phyloP scores from a whole-genome alignment of 1,140 invertebrate species.

The Lordiphosa collinella region DNA sequence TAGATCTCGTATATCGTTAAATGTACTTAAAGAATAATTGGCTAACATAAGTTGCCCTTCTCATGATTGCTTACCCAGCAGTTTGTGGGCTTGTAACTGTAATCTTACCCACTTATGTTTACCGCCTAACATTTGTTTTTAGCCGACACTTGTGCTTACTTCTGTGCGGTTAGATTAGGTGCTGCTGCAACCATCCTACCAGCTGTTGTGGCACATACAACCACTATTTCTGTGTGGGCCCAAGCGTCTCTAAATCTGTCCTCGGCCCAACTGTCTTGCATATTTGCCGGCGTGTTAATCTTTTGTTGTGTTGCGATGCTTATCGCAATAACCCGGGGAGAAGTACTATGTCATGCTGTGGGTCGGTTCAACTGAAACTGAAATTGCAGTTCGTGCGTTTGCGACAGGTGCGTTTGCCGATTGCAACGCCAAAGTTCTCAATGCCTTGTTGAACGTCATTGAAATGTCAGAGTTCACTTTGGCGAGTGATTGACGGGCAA shows the following conservation, averaged over 20 bases:
- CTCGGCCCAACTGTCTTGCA: conserved; percentile 1
- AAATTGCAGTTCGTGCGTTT: conserved; percentile 15
- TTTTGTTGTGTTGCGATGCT: conserved; percentile 61
- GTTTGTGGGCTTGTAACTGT: not conserved
- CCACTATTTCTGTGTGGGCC: conserved; percentile 21
- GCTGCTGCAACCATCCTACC: not conserved
- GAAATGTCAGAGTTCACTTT: conserved; percentile 55
- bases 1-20: too few relatives aligned
- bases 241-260: conserved; percentile 25
- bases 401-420: conserved; percentile 49
- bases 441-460: conserved; percentile 9
- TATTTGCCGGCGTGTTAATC: conserved; percentile 55
- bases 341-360: conserved; percentile 12
- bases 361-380: conserved; percentile 8
- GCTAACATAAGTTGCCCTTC: too few relatives aligned
- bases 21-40: not conserved
- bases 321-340: conserved; percentile 36
- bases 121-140: conserved; percentile 16
- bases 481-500: conserved; percentile 56
- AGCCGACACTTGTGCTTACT: conserved; percentile 27
- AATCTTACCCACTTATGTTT: not conserved
- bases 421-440: conserved; percentile 17
- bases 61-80: too few relatives aligned
- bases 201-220: not conserved
- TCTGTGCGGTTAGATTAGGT: conserved; percentile 1